Evolutionary conservation across 2,113 vertebrate species (phyloP), one percentile per base, ranked within the genome.

Genomic region (Rhea pennata): DNA sequence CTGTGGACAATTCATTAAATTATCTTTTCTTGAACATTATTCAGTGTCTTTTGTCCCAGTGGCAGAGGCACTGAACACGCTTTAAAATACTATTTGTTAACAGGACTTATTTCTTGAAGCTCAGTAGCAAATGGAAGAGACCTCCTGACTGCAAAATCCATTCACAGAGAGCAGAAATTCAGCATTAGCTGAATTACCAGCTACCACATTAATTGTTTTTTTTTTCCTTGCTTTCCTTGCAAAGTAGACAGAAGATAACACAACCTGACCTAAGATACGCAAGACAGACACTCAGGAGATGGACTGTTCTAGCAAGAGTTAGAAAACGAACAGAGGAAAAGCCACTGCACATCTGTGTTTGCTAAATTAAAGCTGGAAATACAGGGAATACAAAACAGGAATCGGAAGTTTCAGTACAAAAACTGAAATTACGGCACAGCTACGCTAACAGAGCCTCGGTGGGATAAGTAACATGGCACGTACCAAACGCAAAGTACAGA

Each of bases 1-100:
- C 94, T 93, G 96, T 78, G 90, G 90, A 61, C 83, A 81, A 86
- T 93, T 96, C 91, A 96, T 94, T 96, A 94, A 96, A 95, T 93
- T 81, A 92, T 94, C 76, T 86, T 67, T 84, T 51, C 91, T 72
- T 62, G 14, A 90, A 74, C 56, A 61, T 75, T 81, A 95, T 92
- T 95, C 95, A 84, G 79, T 90, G 94, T 95, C 90, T 24, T 84
- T 94, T 88, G 85, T 42, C 79, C 80, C 72, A 92, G 92, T 5
- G 21, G 90, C 88, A 93, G 93, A 93, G 92, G 92, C 92, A 93
- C 90, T 92, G 95, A 97, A 90, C 3, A 74, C 14, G 29, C 51
- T 92, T 73, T 81, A 74, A 94, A 92, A 95, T 74, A 90, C 69
- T 8, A 26, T 90, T 62, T 80, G 72, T 70, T 91, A 94, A 67